Base-by-base conservation (phyloP, 1,140 invertebrate genomes). In the Sesamia nonagrioides region DNA sequence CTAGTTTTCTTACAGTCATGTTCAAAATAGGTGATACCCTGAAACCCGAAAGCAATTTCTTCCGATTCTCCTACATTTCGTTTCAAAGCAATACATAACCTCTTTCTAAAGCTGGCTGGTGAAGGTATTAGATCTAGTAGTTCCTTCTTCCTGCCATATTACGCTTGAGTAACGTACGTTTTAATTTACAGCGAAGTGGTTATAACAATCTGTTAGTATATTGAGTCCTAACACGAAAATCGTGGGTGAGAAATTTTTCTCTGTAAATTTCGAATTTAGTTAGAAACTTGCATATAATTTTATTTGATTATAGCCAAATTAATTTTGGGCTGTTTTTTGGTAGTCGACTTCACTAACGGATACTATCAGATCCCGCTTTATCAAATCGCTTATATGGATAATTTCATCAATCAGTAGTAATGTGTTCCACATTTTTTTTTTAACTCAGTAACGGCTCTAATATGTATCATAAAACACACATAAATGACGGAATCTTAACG, bases 31-130 rank as follows among this genome's bases (percentile, higher is more conserved):
- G 35, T 61, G 60, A 9, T 40, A 8, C 33, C 35, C 37, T n/a
- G n/a, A 0, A 52, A 52, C 52, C 35, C 52, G n/a, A 73, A 73
- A 73, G 21, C 71, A 73, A 56, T 73, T 58, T 73, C 71, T 58
- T 42, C 33, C 8, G 33, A 42, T 13, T 37, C 21, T 35, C 35
- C 18, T 7, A 9, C 50, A 56, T 21, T 11, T 48, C 35, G 13
- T n/a, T 69, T 33, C 9, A 21, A 21, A 54, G 61, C 40, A 18
- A 66, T 27, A 66, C 40, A 66, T 45, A 71, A 18, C 13, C 21
- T 50, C 48, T 52, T 33, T 13, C 42, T 33, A 33, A 71, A 71
- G 40, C 48, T 52, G 33, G 40, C 15, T 13, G 8, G 61, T n/a
- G n/a, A 45, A 66, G 61, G 61, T 66, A 45, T 66, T 66, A 66